phyloP scores from a whole-genome alignment of 2,888 invertebrate species.

The Sussaba pulchella region DNA sequence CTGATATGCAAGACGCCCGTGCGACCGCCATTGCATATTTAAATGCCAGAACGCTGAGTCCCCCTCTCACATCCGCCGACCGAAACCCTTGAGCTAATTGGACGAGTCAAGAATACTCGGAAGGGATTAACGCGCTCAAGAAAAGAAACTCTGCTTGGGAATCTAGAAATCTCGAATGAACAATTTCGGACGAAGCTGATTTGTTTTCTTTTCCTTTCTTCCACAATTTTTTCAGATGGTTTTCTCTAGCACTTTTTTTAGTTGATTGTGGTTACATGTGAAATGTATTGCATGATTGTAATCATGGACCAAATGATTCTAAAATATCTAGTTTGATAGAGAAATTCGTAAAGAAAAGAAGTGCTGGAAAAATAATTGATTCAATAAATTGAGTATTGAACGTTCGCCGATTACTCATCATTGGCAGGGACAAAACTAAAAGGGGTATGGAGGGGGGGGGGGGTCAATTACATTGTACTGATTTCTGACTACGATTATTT shows the following conservation, averaged over 20 bases:
- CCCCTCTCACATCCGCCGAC: conserved; percentile 71
- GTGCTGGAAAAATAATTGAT: not conserved
- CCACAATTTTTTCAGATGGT: not conserved
- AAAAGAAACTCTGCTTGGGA: conserved; percentile 46
- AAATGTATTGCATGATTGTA: not conserved
- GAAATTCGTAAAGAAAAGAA: not conserved
- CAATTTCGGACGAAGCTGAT: not conserved
- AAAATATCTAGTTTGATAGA: too few relatives aligned
- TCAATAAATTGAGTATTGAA: too few relatives aligned
- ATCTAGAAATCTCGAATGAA: conserved; percentile 26
- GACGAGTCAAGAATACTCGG: conserved; percentile 71
- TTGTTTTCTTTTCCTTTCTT: not conserved
- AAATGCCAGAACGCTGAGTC: conserved; percentile 75
- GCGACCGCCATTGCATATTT: conserved; percentile 77
- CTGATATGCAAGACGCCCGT: conserved; percentile 77
- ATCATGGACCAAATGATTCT: too few relatives aligned
- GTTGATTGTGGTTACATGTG: not conserved
- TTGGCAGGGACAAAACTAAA: too few relatives aligned
- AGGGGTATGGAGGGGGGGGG: too few relatives aligned
- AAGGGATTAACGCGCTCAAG: conserved; percentile 69
- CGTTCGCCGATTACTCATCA: too few relatives aligned
- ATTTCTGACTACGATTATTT: too few relatives aligned
- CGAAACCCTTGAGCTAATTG: conserved; percentile 74
- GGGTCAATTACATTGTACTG: too few relatives aligned
- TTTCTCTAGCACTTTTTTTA: not conserved